phyloP scores from a whole-genome alignment of 2,113 vertebrate genomes.

The Forbesichthys papilliferus region DNA sequence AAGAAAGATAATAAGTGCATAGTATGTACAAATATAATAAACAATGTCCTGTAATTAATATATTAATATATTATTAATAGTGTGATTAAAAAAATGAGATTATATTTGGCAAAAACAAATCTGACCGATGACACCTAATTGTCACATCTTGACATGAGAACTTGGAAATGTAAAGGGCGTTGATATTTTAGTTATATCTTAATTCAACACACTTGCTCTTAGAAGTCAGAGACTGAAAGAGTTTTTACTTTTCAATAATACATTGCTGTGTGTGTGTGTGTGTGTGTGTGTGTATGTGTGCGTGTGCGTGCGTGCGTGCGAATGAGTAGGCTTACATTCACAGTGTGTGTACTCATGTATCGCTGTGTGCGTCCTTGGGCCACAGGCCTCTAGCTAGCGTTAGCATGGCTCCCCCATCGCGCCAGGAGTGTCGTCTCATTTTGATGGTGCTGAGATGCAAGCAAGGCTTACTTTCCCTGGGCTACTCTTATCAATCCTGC shows the following conservation, averaged over 20 bases:
- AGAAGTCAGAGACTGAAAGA: background rate
- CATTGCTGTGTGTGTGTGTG: background rate
- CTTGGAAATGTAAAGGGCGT: background rate
- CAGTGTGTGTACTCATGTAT: slow-evolving; percentile 9
- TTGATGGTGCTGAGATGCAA: slow-evolving; percentile 46
- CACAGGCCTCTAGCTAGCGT: slow-evolving; percentile 20
- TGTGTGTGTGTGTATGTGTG: background rate
- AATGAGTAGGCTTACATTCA: background rate
- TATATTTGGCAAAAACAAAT: background rate
- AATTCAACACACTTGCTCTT: background rate
- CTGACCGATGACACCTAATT: background rate
- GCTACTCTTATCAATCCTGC: slow-evolving; percentile 75
- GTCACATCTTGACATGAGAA: background rate
- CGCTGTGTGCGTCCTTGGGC: no score
- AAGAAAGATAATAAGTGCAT: background rate
- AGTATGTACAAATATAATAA: background rate
- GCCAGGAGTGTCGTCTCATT: slow-evolving; percentile 41
- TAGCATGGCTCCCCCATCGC: slow-evolving; percentile 33
- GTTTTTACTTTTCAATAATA: no score
- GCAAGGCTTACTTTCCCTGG: slow-evolving; percentile 55
- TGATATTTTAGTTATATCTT: background rate
- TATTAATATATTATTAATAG: background rate
- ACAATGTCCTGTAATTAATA: background rate
- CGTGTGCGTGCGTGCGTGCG: background rate
- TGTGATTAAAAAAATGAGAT: background rate